Percentiles rank a stretch among this genome's conserved stretches.
These are phyloP conservation scores for Saxidomus purpurata DNA, from an alignment of 1,140 invertebrate genomes.

Conservation along the genomic window DNA sequence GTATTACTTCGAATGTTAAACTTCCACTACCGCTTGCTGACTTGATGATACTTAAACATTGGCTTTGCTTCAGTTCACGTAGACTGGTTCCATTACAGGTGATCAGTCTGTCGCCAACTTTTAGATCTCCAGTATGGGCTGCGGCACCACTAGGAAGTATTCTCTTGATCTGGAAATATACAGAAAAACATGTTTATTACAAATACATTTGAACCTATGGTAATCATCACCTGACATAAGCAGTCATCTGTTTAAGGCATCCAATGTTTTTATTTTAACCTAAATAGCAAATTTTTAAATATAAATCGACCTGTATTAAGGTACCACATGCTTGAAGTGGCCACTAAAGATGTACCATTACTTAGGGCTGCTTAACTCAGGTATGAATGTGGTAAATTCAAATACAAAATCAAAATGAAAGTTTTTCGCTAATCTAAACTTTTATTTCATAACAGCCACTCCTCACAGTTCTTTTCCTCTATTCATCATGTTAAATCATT, in stretches of 20 bases:
- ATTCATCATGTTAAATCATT: no score
- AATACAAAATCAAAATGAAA: no score
- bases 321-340: no score
- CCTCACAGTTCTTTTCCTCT: no score
- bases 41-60: conserved; percentile 75
- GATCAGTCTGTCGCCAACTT: conserved; percentile 71
- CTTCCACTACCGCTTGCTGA: conserved; percentile 60
- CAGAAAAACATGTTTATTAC: not conserved
- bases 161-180: conserved; percentile 74
- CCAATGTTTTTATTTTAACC: not conserved
- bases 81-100: conserved; percentile 72
- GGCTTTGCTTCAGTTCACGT: conserved; percentile 67
- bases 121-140: conserved; percentile 52
- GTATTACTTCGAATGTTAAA: conserved; percentile 61
- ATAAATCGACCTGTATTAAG: no score
- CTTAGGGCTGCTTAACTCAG: no score
- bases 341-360: no score
- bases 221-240: not conserved
- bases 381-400: no score
- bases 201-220: not conserved
- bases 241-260: not conserved
- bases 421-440: no score
- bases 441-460: no score
- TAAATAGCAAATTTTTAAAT: not conserved
- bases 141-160: conserved; percentile 72